Conservation (phyloP, 2,888 invertebrate species). For the Drosophila paranaensis region DNA sequence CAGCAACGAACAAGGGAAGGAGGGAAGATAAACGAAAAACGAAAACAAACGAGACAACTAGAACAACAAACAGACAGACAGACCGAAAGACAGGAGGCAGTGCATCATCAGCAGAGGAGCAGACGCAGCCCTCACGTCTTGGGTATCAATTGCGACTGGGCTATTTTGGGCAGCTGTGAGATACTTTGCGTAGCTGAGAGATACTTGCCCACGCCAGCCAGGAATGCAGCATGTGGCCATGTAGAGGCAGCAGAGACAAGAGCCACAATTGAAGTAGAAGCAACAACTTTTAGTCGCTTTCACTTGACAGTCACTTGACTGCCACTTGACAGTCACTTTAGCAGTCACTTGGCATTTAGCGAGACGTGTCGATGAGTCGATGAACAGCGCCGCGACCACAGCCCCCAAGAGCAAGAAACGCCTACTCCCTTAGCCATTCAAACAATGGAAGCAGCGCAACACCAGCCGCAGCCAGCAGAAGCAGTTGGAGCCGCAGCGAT, state of each 20-base stretch:
- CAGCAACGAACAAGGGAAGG: conserved; percentile 22
- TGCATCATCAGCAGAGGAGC: conserved; percentile 43
- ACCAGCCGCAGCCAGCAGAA: conserved; percentile 9
- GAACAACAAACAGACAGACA: conserved; percentile 19
- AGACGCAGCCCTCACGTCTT: conserved; percentile 5
- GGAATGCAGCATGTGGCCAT: conserved; percentile 69
- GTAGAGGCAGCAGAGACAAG: conserved; percentile 56
- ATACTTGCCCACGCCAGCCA: conserved; percentile 48
- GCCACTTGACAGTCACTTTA: conserved; percentile 62
- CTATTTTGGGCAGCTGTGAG: conserved; percentile 41
- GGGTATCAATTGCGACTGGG: conserved; percentile 35
- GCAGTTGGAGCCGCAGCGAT: conserved; percentile 21
- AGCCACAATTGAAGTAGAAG: conserved; percentile 8
- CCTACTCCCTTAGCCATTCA: conserved; percentile 9
- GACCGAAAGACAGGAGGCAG: conserved; percentile 23
- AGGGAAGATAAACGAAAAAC: conserved; percentile 52
- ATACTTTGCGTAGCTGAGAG: conserved; percentile 19
- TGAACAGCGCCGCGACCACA: conserved; percentile 31
- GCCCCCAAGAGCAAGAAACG: neutral
- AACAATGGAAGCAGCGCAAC: conserved; percentile 63
- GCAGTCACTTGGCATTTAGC: conserved; percentile 66
- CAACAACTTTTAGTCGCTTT: conserved; percentile 11
- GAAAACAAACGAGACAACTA: conserved; percentile 44
- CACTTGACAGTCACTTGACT: conserved; percentile 53
- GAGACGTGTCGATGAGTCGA: conserved; percentile 77